Conservation (phyloP, 1,140 invertebrate genomes). For the Caligus rogercresseyi region DNA sequence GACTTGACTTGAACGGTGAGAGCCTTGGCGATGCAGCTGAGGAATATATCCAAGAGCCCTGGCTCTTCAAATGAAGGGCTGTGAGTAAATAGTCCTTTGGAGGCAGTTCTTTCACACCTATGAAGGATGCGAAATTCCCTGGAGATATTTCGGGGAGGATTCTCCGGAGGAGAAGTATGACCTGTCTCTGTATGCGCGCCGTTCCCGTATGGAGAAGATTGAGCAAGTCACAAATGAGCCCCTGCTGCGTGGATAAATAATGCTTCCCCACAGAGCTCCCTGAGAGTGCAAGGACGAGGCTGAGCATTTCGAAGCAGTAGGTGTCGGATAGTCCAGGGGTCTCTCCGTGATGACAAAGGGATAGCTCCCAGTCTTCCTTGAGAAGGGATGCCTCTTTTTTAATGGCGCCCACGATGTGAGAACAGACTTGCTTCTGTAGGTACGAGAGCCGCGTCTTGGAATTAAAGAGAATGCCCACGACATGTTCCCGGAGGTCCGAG, state of each 20-base stretch:
- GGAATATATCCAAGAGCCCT: constrained; percentile 58
- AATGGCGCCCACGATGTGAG: constrained; percentile 83
- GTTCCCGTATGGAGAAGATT: constrained; percentile 79
- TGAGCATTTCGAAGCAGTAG: constrained; percentile 94
- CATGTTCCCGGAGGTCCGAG: constrained; percentile 79
- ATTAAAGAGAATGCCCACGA: constrained; percentile 89
- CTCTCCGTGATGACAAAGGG: constrained; percentile 25
- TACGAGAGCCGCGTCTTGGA: constrained; percentile 70
- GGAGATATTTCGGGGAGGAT: constrained; percentile 67
- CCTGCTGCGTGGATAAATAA: constrained; percentile 72
- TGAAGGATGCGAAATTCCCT: constrained; percentile 41
- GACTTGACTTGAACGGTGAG: constrained; percentile 51
- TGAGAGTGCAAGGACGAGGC: constrained; percentile 77
- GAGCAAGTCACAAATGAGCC: constrained; percentile 61
- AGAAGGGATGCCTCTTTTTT: constrained; percentile 62
- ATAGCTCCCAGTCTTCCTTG: constrained; percentile 68
- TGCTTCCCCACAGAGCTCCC: constrained; percentile 72
- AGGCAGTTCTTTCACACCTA: constrained; percentile 47
- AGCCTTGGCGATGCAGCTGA: constrained; percentile 67
- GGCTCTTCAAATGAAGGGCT: constrained; percentile 29
- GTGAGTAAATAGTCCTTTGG: constrained; percentile 44
- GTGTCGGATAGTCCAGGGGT: constrained; percentile 46
- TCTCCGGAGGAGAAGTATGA: constrained; percentile 54
- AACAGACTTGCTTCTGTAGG: constrained; percentile 80
- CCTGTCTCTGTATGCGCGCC: constrained; percentile 77